phyloP scores from a whole-genome alignment of 2,113 vertebrate genomes.

The Carassius auratus region DNA sequence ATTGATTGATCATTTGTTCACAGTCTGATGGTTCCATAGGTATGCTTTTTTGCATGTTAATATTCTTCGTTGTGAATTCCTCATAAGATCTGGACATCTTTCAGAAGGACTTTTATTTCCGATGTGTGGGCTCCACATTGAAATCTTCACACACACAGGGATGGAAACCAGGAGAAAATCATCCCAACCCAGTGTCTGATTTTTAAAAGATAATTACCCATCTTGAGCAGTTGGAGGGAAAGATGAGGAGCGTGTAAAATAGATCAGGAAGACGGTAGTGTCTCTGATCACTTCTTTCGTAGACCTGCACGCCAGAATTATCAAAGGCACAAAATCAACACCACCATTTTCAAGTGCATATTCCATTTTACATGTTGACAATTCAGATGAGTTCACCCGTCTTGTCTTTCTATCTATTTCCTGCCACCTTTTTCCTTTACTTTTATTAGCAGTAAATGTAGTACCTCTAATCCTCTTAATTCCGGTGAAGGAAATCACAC shows the following conservation, averaged over 20 bases:
- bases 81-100: not conserved
- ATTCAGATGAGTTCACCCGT: constrained; percentile 61
- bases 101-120: constrained; percentile 12
- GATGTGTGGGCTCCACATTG: not conserved
- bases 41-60: not conserved
- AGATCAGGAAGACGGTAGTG: constrained; percentile 68
- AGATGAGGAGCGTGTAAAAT: constrained; percentile 75
- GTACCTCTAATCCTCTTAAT: constrained; percentile 65
- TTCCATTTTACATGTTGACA: constrained; percentile 74
- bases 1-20: constrained; percentile 21
- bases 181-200: constrained; percentile 50
- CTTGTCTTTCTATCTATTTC: constrained; percentile 53
- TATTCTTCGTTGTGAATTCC: not conserved
- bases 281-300: constrained; percentile 73
- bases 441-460: constrained; percentile 66
- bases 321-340: constrained; percentile 72
- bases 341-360: constrained; percentile 74
- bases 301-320: constrained; percentile 68
- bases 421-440: constrained; percentile 56
- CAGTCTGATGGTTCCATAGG: not conserved
- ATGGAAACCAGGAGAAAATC: constrained; percentile 59
- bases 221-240: constrained; percentile 66
- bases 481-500: constrained; percentile 56
- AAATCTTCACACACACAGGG: no score
- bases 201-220: constrained; percentile 76